A percentile compares a stretch with the other conserved stretches of the same genome.
Evolutionary conservation across 2,888 invertebrate genomes (phyloP).

Genomic region (Therioaphis trifolii): DNA sequence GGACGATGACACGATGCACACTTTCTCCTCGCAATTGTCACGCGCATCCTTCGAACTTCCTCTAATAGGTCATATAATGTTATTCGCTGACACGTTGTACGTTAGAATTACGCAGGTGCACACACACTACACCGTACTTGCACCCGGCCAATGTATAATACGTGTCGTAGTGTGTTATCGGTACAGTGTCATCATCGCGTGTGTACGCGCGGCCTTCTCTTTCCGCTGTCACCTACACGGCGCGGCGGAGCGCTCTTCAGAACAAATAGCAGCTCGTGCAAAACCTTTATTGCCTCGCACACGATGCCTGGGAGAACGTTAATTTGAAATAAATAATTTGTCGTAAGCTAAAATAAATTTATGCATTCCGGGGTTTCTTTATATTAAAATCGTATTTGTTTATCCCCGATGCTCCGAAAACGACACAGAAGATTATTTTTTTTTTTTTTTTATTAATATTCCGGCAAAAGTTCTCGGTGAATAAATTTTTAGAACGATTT

Average conservation of each 20-base stretch:
- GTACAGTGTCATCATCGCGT: background rate
- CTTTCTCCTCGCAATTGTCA: constrained; percentile 8
- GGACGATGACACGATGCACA: constrained; percentile 7
- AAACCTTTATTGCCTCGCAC: too few relatives aligned
- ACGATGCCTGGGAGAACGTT: too few relatives aligned
- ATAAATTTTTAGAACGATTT: constrained; percentile 52
- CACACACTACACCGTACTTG: too few relatives aligned
- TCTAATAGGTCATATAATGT: constrained; percentile 1
- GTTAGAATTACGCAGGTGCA: too few relatives aligned
- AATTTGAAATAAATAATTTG: background rate
- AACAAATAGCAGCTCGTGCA: constrained; percentile 32
- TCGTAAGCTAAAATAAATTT: background rate
- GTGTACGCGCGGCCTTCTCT: background rate
- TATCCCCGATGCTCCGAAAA: background rate
- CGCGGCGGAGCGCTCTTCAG: background rate
- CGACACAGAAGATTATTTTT: constrained; percentile 18
- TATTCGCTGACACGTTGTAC: background rate
- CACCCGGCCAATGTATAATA: too few relatives aligned
- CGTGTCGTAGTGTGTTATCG: background rate
- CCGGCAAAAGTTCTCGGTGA: constrained; percentile 44
- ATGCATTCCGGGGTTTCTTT: background rate
- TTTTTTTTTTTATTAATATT: constrained; percentile 48
- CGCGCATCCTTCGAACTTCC: constrained; percentile 28
- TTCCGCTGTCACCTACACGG: background rate
- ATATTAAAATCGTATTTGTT: background rate